These are phyloP conservation scores for Chesias legatella DNA, from an alignment of 2,888 invertebrate species.

Conservation along the genomic window DNA sequence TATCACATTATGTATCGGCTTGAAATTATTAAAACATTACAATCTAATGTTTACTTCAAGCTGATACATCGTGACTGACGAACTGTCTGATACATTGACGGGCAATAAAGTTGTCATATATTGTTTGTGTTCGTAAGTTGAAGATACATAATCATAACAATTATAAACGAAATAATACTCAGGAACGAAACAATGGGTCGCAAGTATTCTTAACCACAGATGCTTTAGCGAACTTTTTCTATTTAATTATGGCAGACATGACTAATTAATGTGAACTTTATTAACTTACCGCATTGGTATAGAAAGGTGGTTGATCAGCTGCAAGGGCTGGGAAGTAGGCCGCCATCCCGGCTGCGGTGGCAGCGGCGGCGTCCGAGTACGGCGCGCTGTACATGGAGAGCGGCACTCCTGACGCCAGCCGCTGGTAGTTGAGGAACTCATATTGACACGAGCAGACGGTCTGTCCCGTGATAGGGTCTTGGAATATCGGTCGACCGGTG, in stretches of 20 bases:
- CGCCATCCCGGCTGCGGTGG: constrained; percentile 88
- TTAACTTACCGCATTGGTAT: constrained; percentile 89
- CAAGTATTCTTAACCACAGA: too few relatives aligned
- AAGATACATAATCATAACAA: too few relatives aligned
- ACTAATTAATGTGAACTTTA: neutral
- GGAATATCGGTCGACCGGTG: constrained; percentile 94
- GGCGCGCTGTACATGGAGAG: constrained; percentile 90
- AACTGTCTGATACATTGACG: too few relatives aligned
- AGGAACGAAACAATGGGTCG: too few relatives aligned
- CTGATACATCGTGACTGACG: too few relatives aligned
- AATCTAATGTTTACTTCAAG: too few relatives aligned
- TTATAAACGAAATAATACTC: too few relatives aligned
- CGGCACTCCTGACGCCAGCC: constrained; percentile 87
- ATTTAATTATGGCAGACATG: neutral
- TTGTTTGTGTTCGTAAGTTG: too few relatives aligned
- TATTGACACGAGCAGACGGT: constrained; percentile 95
- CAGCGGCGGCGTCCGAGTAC: constrained; percentile 85
- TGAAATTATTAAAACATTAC: too few relatives aligned
- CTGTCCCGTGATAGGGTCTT: constrained; percentile 93
- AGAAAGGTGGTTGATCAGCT: constrained; percentile 92
- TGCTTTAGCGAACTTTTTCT: neutral
- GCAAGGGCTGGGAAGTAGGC: constrained; percentile 92
- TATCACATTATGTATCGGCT: too few relatives aligned
- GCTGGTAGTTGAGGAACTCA: constrained; percentile 92
- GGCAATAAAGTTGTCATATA: too few relatives aligned